A percentile compares a stretch with the other conserved stretches of the same genome.
Evolutionary conservation across 2,113 vertebrate species (phyloP).

Genomic region (Corynorhinus townsendii): DNA sequence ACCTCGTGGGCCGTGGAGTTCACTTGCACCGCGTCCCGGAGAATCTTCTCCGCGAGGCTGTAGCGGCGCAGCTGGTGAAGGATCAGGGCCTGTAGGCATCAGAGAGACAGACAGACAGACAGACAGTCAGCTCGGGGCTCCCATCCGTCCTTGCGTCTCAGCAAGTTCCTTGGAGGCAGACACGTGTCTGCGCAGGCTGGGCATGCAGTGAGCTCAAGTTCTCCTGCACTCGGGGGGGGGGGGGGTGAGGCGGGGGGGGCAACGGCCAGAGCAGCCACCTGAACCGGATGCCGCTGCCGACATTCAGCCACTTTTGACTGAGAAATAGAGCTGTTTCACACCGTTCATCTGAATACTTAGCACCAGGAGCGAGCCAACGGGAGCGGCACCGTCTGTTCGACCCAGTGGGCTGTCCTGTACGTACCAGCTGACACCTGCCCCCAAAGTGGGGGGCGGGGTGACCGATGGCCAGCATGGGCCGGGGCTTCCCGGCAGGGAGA

Average conservation of each 20-base stretch:
- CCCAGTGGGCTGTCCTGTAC: rapidly evolving
- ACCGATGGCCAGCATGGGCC: rapidly evolving
- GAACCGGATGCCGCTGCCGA: rapidly evolving
- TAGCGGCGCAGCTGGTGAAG: slow-evolving; percentile 95
- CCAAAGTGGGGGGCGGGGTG: background rate
- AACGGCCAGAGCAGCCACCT: rapidly evolving
- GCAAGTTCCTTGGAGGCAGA: background rate
- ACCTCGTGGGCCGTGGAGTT: slow-evolving; percentile 97
- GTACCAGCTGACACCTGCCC: background rate
- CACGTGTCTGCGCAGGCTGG: rapidly evolving
- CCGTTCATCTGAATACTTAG: background rate
- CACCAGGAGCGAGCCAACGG: rapidly evolving
- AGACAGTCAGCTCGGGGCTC: background rate
- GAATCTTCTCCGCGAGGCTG: slow-evolving; percentile 95
- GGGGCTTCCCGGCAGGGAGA: background rate
- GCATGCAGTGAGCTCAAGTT: rapidly evolving
- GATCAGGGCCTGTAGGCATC: slow-evolving; percentile 88
- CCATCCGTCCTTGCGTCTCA: background rate
- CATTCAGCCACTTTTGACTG: background rate
- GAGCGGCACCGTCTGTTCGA: rapidly evolving
- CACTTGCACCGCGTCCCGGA: slow-evolving; percentile 96
- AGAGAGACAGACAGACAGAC: slow-evolving; percentile 24
- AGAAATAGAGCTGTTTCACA: background rate
- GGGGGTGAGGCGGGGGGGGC: background rate
- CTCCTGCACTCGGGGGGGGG: background rate